phyloP scores from a whole-genome alignment of 2,797 vertebrate species.

The Melanitta fusca region DNA sequence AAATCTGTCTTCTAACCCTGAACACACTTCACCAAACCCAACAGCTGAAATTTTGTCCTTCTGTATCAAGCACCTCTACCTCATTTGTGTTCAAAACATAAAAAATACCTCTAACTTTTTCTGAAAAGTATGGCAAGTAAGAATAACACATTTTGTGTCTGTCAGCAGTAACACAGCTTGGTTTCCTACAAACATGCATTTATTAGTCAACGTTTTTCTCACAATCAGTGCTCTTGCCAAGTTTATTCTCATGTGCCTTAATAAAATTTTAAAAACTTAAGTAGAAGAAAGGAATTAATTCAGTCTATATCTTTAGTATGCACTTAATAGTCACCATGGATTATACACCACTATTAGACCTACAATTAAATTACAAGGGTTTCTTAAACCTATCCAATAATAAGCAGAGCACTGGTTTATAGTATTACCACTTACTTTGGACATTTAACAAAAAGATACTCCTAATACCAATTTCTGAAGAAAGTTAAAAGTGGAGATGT shows the following conservation, averaged over 20 bases:
- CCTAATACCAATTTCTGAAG: not conserved
- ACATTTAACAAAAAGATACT: not conserved
- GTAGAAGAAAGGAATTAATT: not conserved
- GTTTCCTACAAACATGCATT: not conserved
- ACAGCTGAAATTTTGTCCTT: not conserved
- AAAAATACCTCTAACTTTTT: not conserved
- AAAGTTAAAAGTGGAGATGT: not conserved
- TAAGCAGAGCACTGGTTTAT: not conserved
- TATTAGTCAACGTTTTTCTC: not conserved
- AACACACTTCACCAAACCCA: not conserved
- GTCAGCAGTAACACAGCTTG: not conserved
- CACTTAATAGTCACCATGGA: not conserved
- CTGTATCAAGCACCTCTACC: fast-evolving
- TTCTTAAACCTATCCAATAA: not conserved
- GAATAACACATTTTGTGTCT: not conserved
- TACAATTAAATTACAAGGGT: not conserved
- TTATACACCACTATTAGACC: not conserved
- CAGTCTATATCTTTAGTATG: not conserved
- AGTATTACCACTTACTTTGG: not conserved
- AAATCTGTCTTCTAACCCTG: not conserved
- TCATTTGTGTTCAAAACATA: not conserved
- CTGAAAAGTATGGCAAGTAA: no score
- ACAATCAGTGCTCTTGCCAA: fast-evolving
- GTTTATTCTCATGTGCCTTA: not conserved
- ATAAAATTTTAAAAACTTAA: not conserved